Base-by-base conservation (phyloP, 2,113 vertebrate species). In the Vidua macroura region DNA sequence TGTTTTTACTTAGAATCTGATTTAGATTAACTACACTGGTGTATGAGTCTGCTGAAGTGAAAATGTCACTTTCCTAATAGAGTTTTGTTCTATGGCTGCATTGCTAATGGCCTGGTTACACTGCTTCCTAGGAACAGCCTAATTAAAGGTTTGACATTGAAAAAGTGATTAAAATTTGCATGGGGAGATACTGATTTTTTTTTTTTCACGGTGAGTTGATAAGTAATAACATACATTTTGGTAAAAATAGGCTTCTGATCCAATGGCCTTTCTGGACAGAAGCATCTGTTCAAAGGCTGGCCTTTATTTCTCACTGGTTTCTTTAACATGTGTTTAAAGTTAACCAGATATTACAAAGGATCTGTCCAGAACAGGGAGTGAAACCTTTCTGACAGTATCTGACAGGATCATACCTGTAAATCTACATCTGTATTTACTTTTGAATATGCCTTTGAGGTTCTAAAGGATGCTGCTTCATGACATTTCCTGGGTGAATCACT, bases 131-230 rank as follows among this genome's bases (percentile, higher is more conserved):
- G 58, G 67, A 91, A 51, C 1, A 2, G 58, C 41, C 63, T 93
- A 79, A 89, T 91, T 89, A 89, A 87, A 83, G 59, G 17, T 51
- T 74, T 94, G 81, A 91, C 81, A 76, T 51, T 94, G 96, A 91
- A 92, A 80, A 95, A 95, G 46, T 83, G 43, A 69, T 76, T 76
- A 87, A 91, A 94, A 89, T 83, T 87, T 95, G 27, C 70, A 48
- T 87, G 78, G 83, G 72, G 55, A 85, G 9, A 11, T 82, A 77
- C 17, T 58, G 63, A 86, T 52, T 39, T 44, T 64, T 6, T 60
- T 37, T 67, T 75, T 84, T 77, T 85, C 67, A 37, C 82, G 19
- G 33, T 58, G 70, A 90, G 55, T 69, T 7, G 24, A 55, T 58
- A 80, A 66, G 18, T 56, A 87, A 33, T 69, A 89, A 49, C 8